phyloP scores from a whole-genome alignment of 2,797 vertebrate species.

The Enteromius mattozi region DNA sequence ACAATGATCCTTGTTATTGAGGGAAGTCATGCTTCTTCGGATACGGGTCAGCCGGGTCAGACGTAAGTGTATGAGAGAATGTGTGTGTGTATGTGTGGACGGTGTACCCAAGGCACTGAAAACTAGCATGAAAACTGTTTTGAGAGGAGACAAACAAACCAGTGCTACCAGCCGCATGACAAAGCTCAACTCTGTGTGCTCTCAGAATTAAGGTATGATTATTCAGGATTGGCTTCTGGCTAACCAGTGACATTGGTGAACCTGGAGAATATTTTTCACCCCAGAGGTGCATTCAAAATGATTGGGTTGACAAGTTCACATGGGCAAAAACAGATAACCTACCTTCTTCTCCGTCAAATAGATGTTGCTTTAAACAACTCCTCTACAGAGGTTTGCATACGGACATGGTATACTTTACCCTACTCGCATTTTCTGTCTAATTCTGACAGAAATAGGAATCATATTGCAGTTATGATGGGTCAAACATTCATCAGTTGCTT shows the following conservation, averaged over 20 bases:
- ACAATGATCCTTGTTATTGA: slow-evolving; percentile 56
- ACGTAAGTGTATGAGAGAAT: slow-evolving; percentile 26
- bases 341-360: not conserved
- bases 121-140: slow-evolving; percentile 22
- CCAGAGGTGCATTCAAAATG: slow-evolving; percentile 5
- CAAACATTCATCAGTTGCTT: not conserved
- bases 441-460: not conserved
- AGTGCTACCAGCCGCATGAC: slow-evolving; percentile 29
- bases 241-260: slow-evolving; percentile 17
- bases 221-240: slow-evolving; percentile 7
- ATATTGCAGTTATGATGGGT: not conserved
- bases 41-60: slow-evolving; percentile 43
- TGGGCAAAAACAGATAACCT: not conserved
- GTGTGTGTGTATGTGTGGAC: slow-evolving; percentile 4
- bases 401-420: not conserved
- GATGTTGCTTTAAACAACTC: slow-evolving; percentile 2
- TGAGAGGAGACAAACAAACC: slow-evolving; percentile 39
- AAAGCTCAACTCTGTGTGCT: slow-evolving; percentile 28
- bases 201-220: slow-evolving; percentile 12
- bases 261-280: not conserved
- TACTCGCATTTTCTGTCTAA: not conserved
- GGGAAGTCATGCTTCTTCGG: slow-evolving; percentile 48
- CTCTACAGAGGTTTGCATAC: not conserved
- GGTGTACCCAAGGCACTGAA: not conserved
- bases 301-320: slow-evolving; percentile 30